phyloP scores from a whole-genome alignment of 2,888 invertebrate genomes.

The Papilio protenor region DNA sequence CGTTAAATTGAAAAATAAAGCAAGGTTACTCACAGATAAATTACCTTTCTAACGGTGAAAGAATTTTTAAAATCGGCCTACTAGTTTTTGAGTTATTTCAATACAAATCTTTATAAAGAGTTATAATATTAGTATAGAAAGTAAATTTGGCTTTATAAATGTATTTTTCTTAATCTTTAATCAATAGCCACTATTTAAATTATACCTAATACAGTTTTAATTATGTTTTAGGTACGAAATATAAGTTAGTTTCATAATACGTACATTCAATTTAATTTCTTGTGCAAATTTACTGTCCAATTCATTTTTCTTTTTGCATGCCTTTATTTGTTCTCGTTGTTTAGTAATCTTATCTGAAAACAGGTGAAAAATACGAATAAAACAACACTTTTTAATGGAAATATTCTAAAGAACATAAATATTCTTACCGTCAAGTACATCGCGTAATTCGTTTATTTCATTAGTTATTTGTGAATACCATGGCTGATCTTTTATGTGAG shows the following conservation, averaged over 20 bases:
- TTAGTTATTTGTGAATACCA: conserved; percentile 56
- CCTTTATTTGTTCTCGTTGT: conserved; percentile 65
- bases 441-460: conserved; percentile 53
- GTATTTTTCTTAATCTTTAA: not conserved
- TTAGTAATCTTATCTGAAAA: conserved; percentile 68
- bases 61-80: too few relatives aligned
- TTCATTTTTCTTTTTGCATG: conserved; percentile 66
- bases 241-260: conserved; percentile 46
- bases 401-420: not conserved
- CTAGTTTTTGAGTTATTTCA: too few relatives aligned
- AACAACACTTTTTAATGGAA: too few relatives aligned
- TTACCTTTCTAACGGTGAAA: too few relatives aligned
- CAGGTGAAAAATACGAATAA: not conserved
- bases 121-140: too few relatives aligned
- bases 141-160: not conserved
- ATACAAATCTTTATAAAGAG: too few relatives aligned
- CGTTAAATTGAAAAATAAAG: too few relatives aligned
- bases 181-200: not conserved
- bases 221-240: not conserved
- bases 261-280: conserved; percentile 68
- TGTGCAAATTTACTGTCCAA: conserved; percentile 86
- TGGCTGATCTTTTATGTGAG: conserved; percentile 51
- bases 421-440: conserved; percentile 1
- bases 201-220: not conserved
- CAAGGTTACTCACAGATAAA: too few relatives aligned